phyloP scores from a whole-genome alignment of 2,113 vertebrate genomes.

The Oncorhynchus masou region DNA sequence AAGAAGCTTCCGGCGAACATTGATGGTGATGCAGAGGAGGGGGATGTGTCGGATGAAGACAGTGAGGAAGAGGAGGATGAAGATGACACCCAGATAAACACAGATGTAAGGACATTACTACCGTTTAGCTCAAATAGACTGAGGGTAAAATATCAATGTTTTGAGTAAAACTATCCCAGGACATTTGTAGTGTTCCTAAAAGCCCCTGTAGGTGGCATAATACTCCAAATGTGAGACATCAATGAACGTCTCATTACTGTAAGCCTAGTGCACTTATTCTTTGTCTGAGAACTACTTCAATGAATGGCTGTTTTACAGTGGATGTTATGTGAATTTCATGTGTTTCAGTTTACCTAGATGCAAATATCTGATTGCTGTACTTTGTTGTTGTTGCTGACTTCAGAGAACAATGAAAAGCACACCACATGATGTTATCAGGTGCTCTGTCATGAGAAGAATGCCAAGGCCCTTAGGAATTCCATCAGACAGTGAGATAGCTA shows the following conservation, averaged over 20 bases:
- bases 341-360: background rate
- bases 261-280: too few relatives aligned
- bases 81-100: constrained; percentile 43
- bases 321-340: too few relatives aligned
- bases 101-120: background rate
- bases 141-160: background rate
- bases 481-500: background rate
- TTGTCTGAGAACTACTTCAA: too few relatives aligned
- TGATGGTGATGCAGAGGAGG: constrained; percentile 87
- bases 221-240: background rate
- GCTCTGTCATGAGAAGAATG: background rate
- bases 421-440: too few relatives aligned
- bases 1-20: constrained; percentile 91
- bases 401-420: too few relatives aligned
- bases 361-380: background rate
- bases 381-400: background rate
- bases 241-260: too few relatives aligned
- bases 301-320: too few relatives aligned
- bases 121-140: background rate
- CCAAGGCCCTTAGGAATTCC: background rate
- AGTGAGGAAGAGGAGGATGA: constrained; percentile 84
- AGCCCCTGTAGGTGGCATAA: background rate
- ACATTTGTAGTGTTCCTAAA: background rate
- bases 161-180: background rate
- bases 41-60: constrained; percentile 96